Conservation (phyloP, 2,113 vertebrate species). For the Entelurus aequoreus region DNA sequence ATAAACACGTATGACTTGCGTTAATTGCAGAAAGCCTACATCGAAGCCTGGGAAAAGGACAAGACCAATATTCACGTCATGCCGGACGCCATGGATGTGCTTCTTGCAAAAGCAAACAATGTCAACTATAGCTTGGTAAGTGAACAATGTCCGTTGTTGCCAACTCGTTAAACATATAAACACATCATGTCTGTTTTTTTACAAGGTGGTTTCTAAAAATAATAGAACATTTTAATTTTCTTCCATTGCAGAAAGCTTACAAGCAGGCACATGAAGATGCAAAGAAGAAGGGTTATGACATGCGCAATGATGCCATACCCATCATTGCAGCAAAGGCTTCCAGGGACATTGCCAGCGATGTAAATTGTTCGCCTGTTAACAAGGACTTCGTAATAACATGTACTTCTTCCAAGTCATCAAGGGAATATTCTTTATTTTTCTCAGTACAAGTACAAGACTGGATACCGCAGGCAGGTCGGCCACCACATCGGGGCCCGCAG, state of each 20-base stretch:
- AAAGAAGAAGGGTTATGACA: slow-evolving; percentile 82
- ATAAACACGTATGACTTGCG: background rate
- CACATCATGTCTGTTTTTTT: background rate
- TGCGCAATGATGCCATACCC: slow-evolving; percentile 80
- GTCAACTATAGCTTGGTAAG: slow-evolving; percentile 75
- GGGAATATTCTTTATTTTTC: background rate
- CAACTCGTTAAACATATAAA: background rate
- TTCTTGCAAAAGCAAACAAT: slow-evolving; percentile 82
- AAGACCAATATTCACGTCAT: slow-evolving; percentile 81
- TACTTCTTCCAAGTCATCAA: background rate
- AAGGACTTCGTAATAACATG: background rate
- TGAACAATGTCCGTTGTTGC: background rate
- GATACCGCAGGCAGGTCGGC: slow-evolving; percentile 88
- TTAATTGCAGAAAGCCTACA: slow-evolving; percentile 65
- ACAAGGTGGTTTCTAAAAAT: slow-evolving; percentile 3
- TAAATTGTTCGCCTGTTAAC: slow-evolving; percentile 11
- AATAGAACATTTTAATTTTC: background rate
- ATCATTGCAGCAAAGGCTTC: slow-evolving; percentile 79
- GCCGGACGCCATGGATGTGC: slow-evolving; percentile 82
- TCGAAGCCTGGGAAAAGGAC: slow-evolving; percentile 78
- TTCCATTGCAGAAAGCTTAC: slow-evolving; percentile 79
- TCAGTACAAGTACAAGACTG: slow-evolving; percentile 82
- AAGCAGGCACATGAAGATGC: slow-evolving; percentile 81
- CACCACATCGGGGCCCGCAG: slow-evolving; percentile 82
- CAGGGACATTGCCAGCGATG: slow-evolving; percentile 87